Base-by-base conservation (phyloP, 2,888 invertebrate species). In the Hemistola chrysoprasaria region DNA sequence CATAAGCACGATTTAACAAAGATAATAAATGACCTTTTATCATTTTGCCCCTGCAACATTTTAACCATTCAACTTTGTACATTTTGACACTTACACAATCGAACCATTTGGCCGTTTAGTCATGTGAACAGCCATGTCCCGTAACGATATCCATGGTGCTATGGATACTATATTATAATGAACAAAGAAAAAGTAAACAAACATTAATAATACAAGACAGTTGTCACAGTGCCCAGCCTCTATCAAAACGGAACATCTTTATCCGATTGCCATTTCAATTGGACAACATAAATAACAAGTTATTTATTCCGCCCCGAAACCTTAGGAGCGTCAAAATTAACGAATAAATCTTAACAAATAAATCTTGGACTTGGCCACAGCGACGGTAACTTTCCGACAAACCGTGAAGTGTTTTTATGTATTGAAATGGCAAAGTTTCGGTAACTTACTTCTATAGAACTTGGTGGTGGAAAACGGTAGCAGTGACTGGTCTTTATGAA, bases 391-490 rank as follows among this genome's bases (percentile, higher is more conserved):
- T 53, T 40, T 30, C 39, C 48, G 53, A 50, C 53, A 50, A 48
- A 33, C 46, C 38, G 51, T 47, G 46, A 51, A 51, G 32, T 53
- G 53, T 53, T 53, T 53, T 53, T 53, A 53, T 50, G 43, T 47
- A 51, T 53, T 51, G 53, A 48, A 53, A 53, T 51, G 51, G 48
- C 35, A 48, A 53, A 53, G 53, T 53, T 53, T 37, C 9, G 24
- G 11, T 39, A 33, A 32, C 43, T 40, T 41, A 46, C 31, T 40
- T 31, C 34, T 34, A 35, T 16, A 31, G 31, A 11, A 40, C 35
- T 47, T 34, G 9, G 31, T 35, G 22, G 35, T 37, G 16, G 16
- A 16, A 16, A n/a, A 16, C 4, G 22, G 10, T 25, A 6, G 25
- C 29, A 16, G 11, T 30, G 16, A n/a, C 16, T n/a, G 7, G 20